Conservation (phyloP, 2,888 invertebrate genomes). For the Orthosia gracilis region DNA sequence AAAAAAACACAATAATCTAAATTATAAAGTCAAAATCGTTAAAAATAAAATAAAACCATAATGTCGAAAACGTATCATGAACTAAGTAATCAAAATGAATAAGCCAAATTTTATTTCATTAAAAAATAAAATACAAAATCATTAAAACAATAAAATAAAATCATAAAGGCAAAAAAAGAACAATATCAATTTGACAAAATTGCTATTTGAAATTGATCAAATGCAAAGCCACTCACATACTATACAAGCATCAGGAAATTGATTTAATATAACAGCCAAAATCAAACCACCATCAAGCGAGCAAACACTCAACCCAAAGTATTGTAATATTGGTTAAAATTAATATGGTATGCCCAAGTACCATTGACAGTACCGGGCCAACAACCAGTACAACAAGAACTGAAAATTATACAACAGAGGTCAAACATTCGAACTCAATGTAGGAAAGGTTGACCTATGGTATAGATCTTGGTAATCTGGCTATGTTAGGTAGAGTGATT, state of each 20-base stretch:
- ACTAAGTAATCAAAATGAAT: no score
- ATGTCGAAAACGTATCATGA: no score
- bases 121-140: no score
- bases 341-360: slow-evolving; percentile 49
- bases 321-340: slow-evolving; percentile 46
- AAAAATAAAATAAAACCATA: no score
- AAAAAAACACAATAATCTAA: no score
- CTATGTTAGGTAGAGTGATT: neutral
- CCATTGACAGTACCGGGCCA: slow-evolving; percentile 29
- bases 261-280: neutral
- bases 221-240: neutral
- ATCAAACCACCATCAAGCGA: slow-evolving; percentile 27
- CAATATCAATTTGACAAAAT: neutral
- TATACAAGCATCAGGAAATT: slow-evolving; percentile 8
- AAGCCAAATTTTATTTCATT: no score
- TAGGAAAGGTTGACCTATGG: neutral
- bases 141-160: no score
- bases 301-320: slow-evolving; percentile 51
- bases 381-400: slow-evolving; percentile 28
- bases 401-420: slow-evolving; percentile 7
- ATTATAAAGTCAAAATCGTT: no score
- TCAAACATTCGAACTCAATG: neutral
- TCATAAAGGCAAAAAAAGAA: neutral
- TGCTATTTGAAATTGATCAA: neutral
- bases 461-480: slow-evolving; percentile 12